phyloP scores from a whole-genome alignment of 1,140 invertebrate genomes.

The Zaprionus taronus region DNA sequence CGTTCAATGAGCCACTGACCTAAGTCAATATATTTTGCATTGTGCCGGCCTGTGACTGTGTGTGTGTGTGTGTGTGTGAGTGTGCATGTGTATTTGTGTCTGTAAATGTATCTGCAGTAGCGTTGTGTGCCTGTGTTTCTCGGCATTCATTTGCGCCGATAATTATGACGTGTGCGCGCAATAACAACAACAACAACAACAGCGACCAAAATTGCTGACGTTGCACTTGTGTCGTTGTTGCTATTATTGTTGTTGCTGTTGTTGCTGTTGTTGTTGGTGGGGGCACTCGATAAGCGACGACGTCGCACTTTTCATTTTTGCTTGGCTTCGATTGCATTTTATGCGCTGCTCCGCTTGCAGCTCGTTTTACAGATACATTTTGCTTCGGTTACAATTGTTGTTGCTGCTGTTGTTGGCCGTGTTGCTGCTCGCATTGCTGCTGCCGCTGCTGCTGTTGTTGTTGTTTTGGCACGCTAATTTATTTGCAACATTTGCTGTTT shows the following conservation, averaged over 20 bases:
- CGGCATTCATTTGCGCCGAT: slow-evolving; percentile 71
- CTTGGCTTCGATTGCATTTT: slow-evolving; percentile 72
- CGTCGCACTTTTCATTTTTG: slow-evolving; percentile 61
- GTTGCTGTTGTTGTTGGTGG: slow-evolving; percentile 17
- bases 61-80: slow-evolving; percentile 34
- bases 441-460: slow-evolving; percentile 15
- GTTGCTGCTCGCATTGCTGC: slow-evolving; percentile 23
- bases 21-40: slow-evolving; percentile 82
- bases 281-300: slow-evolving; percentile 63
- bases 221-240: slow-evolving; percentile 52
- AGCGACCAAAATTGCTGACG: slow-evolving; percentile 45
- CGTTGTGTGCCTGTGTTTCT: slow-evolving; percentile 28
- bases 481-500: slow-evolving; percentile 82
- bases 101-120: slow-evolving; percentile 36
- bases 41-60: slow-evolving; percentile 42
- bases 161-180: slow-evolving; percentile 71
- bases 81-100: slow-evolving; percentile 43
- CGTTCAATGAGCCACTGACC: slow-evolving; percentile 84
- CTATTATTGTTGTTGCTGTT: slow-evolving; percentile 36
- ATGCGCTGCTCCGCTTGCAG: slow-evolving; percentile 31
- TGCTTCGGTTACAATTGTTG: slow-evolving; percentile 32
- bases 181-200: slow-evolving; percentile 35
- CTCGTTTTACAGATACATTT: slow-evolving; percentile 57
- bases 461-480: slow-evolving; percentile 72
- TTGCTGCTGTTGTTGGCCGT: slow-evolving; percentile 1